Base-by-base conservation (phyloP, 1,140 invertebrate genomes). In the Scaptomyza pallida region DNA sequence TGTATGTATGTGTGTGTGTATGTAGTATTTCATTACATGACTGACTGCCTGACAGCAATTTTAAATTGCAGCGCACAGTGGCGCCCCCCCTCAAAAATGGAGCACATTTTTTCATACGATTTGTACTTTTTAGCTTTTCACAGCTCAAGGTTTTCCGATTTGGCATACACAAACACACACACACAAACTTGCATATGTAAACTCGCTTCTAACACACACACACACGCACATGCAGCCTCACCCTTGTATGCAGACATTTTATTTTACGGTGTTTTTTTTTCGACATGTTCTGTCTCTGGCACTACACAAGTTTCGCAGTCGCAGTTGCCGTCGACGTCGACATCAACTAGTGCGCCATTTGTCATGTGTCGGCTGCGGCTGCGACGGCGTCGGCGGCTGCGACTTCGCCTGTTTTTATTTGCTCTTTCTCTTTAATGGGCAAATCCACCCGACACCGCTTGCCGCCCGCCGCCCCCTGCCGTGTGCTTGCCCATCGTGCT, bases 21-120 rank as follows among this genome's bases (percentile, higher is more conserved):
- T n/a, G 33, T 85, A 77, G 33, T 85, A 77, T 85, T 85, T 85
- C 81, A 86, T 85, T 85, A 77, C 81, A 86, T 86, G 81, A 78
- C 70, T 81, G 81, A 81, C 81, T 85, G 80, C 48, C 76, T 77
- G 81, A 85, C 81, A 85, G 81, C 81, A 88, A 81, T 86, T 80
- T 85, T 57, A 86, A 86, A 86, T 86, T 81, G 81, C 76, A 70
- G 26, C 55, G 64, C 65, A 61, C 81, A n/a, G n/a, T n/a, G 76
- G 59, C 73, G 73, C 81, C 81, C 33, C 73, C 69, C 81, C 81
- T 12, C 33, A 81, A 85, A 85, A 85, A 85, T 86, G 77, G 81
- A 85, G 81, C 81, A 85, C 65, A 62, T 75, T 55, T 60, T 72
- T 72, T 44, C 60, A 64, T 64, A 50, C 26, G 41, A 15, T 55